A percentile compares a stretch with the other conserved stretches of the same genome.
phyloP scores from a whole-genome alignment of 2,797 vertebrate species.

The Danio aesculapii region DNA sequence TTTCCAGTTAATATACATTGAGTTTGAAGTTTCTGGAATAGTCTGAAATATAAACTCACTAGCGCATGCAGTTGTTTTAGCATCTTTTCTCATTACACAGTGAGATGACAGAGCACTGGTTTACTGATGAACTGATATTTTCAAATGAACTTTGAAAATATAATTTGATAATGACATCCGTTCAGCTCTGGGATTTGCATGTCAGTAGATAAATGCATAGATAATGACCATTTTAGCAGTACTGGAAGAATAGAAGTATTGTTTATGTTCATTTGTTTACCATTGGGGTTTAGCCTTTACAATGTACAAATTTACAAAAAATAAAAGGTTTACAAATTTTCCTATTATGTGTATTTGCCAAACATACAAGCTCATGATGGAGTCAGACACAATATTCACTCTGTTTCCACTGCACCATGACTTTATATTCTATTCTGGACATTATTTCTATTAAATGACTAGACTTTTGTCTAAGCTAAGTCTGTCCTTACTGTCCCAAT shows the following conservation, averaged over 20 bases:
- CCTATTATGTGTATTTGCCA: too few relatives aligned
- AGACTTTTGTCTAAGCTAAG: too few relatives aligned
- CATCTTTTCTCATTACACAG: background rate
- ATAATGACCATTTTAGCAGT: background rate
- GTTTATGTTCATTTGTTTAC: too few relatives aligned
- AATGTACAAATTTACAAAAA: too few relatives aligned
- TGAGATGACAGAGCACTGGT: background rate
- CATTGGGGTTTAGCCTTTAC: background rate
- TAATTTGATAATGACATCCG: background rate
- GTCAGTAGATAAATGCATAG: background rate
- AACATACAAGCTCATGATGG: too few relatives aligned
- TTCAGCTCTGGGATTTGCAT: background rate
- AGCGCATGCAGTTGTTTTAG: background rate
- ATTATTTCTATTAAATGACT: too few relatives aligned
- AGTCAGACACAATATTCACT: too few relatives aligned
- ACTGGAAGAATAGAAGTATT: background rate
- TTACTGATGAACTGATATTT: constrained; percentile 10
- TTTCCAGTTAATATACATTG: background rate
- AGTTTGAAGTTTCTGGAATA: background rate
- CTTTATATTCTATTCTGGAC: too few relatives aligned
- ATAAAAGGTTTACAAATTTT: too few relatives aligned
- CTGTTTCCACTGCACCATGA: too few relatives aligned
- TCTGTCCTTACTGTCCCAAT: too few relatives aligned
- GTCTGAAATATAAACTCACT: background rate
- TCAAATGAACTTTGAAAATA: background rate